Conservation (phyloP, 1,140 invertebrate species). For the Drosophila tsacasi region DNA sequence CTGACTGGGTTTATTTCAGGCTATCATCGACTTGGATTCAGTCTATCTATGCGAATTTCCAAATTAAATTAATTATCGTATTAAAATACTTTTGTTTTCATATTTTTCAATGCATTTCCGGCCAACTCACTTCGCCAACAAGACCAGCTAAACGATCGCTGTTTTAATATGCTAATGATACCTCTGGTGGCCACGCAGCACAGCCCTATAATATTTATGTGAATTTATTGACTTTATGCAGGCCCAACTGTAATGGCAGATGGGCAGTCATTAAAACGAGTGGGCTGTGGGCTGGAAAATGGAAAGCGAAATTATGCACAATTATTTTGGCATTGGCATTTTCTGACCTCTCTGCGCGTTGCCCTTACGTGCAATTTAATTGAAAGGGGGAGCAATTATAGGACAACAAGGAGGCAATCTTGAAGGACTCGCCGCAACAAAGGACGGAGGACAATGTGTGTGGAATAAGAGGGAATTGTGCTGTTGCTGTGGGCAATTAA, state of each 20-base stretch:
- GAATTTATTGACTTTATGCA: constrained; percentile 19
- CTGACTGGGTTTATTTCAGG: too few relatives aligned
- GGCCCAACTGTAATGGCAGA: neutral
- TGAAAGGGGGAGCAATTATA: constrained; percentile 34
- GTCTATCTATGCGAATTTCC: too few relatives aligned
- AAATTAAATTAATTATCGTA: too few relatives aligned
- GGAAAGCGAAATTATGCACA: constrained; percentile 54
- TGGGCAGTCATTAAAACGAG: neutral
- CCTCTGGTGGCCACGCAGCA: constrained; percentile 1
- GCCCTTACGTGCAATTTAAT: constrained; percentile 53
- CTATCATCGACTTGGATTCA: too few relatives aligned
- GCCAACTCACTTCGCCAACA: too few relatives aligned
- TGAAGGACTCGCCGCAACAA: constrained; percentile 43
- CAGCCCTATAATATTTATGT: constrained; percentile 11
- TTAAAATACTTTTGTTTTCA: neutral
- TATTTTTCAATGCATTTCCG: neutral
- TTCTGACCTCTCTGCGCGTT: constrained; percentile 10
- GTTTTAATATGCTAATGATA: constrained; percentile 45
- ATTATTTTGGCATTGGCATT: constrained; percentile 66
- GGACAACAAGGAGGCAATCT: constrained; percentile 23
- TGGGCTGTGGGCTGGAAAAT: constrained; percentile 11
- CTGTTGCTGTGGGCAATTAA: constrained; percentile 17
- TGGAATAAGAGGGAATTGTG: constrained; percentile 4
- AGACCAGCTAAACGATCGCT: neutral
- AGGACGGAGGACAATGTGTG: constrained; percentile 16